Conservation (phyloP, 1,140 invertebrate genomes). For the Drosophila insularis region DNA sequence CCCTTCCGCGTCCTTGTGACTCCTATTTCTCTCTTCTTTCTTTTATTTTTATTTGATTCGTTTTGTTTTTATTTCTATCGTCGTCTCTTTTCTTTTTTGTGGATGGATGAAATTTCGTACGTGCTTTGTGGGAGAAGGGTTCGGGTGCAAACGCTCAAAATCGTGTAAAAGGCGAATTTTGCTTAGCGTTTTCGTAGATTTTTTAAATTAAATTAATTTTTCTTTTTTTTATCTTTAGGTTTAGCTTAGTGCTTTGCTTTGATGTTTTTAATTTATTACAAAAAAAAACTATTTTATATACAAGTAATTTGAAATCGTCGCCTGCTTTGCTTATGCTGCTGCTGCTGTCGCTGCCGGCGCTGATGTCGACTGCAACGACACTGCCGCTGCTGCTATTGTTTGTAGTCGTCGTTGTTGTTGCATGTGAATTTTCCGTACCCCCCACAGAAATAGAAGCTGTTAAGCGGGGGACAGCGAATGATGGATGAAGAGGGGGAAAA, state of each 20-base stretch:
- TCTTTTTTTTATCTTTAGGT: constrained; percentile 15
- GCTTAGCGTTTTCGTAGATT: constrained; percentile 50
- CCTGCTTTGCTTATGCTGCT: constrained; percentile 20
- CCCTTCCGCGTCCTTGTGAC: background rate
- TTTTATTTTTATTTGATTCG: constrained; percentile 24
- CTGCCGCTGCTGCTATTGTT: constrained; percentile 33
- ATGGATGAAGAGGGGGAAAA: constrained; percentile 16
- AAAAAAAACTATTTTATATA: constrained; percentile 59
- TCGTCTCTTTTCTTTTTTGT: constrained; percentile 22
- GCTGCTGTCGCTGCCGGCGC: constrained; percentile 1
- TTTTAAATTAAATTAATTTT: constrained; percentile 16
- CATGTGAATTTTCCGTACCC: constrained; percentile 56
- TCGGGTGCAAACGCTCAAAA: constrained; percentile 54
- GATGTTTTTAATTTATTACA: constrained; percentile 50
- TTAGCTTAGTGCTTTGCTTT: constrained; percentile 27
- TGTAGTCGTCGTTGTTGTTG: constrained; percentile 51
- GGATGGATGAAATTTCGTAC: constrained; percentile 47
- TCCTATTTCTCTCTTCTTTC: background rate
- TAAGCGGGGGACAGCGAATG: constrained; percentile 13
- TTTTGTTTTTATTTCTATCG: constrained; percentile 18
- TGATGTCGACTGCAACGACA: background rate
- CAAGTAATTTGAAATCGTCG: constrained; percentile 44
- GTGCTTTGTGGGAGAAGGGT: constrained; percentile 24
- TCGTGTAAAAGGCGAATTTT: constrained; percentile 77
- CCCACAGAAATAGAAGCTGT: constrained; percentile 35